phyloP scores from a whole-genome alignment of 2,797 vertebrate species.

The Pteronotus mesoamericanus region DNA sequence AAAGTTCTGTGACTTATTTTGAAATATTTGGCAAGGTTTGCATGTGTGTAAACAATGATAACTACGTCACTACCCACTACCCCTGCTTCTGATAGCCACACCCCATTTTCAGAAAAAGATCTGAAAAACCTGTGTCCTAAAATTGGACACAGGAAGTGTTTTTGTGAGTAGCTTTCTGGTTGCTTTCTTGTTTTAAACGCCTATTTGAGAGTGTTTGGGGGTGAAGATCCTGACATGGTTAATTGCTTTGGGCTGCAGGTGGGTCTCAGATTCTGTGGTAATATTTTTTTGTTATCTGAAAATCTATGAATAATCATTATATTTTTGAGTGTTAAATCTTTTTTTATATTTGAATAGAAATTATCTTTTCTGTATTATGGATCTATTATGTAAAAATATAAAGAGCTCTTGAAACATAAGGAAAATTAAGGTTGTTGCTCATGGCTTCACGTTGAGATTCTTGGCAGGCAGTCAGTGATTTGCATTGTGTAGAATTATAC shows the following conservation, averaged over 20 bases:
- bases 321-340: background rate
- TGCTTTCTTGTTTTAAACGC: background rate
- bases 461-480: background rate
- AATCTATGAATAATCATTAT: background rate
- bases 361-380: background rate
- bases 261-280: background rate
- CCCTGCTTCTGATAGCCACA: background rate
- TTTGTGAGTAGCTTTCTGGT: background rate
- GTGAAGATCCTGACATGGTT: background rate
- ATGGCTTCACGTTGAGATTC: background rate
- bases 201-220: background rate
- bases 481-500: background rate
- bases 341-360: background rate
- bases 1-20: background rate
- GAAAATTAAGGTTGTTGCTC: background rate
- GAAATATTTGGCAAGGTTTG: background rate
- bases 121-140: background rate
- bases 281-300: background rate
- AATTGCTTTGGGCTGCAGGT: background rate
- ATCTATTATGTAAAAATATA: background rate
- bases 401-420: background rate
- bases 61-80: background rate
- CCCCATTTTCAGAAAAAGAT: background rate
- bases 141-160: background rate
- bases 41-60: background rate